Base-by-base conservation (phyloP, 1,140 invertebrate genomes). In the Lineus longissimus region DNA sequence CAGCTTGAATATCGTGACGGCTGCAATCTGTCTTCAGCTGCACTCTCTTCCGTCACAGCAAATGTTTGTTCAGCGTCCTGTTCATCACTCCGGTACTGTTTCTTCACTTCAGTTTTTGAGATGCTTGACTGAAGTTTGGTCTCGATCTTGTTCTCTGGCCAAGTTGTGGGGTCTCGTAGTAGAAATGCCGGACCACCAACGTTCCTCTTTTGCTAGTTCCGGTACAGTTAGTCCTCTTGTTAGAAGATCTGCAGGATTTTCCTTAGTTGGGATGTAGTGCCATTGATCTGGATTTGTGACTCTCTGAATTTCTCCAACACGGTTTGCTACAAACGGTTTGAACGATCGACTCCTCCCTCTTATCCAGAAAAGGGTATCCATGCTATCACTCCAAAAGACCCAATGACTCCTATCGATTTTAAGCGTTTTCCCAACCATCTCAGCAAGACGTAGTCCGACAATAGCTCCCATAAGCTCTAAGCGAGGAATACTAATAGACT, bases 321-420 rank as follows among this genome's bases (percentile, higher is more conserved):
- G 64, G 65, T 81, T 83, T 1, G 76, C 77, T 0, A 84, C 78
- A 65, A 79, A 84, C 1, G 73, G 76, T 63, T 82, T 76, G 55
- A 66, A 61, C 17, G 56, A 25, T 51, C 30, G 11, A 27, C 29
- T 51, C 29, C 40, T 27, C 59, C 61, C 66, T 17, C 54, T 11
- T 2, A 70, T 40, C 54, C 61, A 65, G 11, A 43, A 59, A 25
- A 67, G 45, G 6, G 67, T 58, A n/a, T 55, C 63, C 22, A 31
- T 33, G 7, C 17, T 17, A 17, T 40, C 54, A 25, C 22, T 30
- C 61, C 55, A 63, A 25, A 25, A 54, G 2, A n/a, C n/a, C 22
- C 29, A 30, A 7, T 30, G 22, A 7, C 11, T 57, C 22, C 13
- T 6, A 6, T 27, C 29, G 2, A 57, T 22, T 30, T 27, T n/a